These are phyloP conservation scores for Lysandra coridon DNA, from an alignment of 2,888 invertebrate species.

Conservation along the genomic window DNA sequence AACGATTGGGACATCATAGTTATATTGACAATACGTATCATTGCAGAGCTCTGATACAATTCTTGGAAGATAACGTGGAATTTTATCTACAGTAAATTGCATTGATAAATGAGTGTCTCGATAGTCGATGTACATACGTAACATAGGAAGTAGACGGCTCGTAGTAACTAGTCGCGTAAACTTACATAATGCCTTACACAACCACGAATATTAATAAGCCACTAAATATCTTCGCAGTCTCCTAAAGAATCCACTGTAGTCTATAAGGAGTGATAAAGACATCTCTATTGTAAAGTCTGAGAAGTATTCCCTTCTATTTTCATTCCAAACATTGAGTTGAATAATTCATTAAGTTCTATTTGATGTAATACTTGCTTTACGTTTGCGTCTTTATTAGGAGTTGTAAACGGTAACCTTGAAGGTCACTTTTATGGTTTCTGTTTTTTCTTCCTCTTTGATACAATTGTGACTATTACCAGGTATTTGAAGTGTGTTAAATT, in stretches of 20 bases:
- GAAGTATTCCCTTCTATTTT: constrained; percentile 52
- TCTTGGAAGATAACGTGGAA: not conserved
- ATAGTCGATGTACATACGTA: constrained; percentile 2
- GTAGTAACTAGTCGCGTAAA: constrained; percentile 2
- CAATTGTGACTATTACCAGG: not conserved
- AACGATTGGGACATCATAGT: not conserved
- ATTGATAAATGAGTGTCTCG: not conserved
- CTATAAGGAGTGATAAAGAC: not conserved
- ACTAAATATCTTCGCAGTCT: not conserved
- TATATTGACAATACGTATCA: not conserved
- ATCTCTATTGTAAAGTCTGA: constrained; percentile 37
- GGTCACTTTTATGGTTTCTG: constrained; percentile 23
- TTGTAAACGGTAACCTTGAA: constrained; percentile 31
- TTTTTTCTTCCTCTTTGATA: not conserved
- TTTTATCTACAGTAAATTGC: constrained; percentile 12
- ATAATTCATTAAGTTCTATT: constrained; percentile 54
- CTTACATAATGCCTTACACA: constrained; percentile 11
- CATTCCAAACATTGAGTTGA: constrained; percentile 51
- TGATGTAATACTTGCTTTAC: constrained; percentile 50
- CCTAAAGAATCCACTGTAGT: not conserved
- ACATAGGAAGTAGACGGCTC: constrained; percentile 26
- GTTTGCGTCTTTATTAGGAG: constrained; percentile 27
- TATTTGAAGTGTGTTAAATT: not conserved
- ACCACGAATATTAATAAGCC: not conserved
- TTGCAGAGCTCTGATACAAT: not conserved